Base-by-base conservation (phyloP, 2,113 vertebrate genomes). In the Aythya baeri region DNA sequence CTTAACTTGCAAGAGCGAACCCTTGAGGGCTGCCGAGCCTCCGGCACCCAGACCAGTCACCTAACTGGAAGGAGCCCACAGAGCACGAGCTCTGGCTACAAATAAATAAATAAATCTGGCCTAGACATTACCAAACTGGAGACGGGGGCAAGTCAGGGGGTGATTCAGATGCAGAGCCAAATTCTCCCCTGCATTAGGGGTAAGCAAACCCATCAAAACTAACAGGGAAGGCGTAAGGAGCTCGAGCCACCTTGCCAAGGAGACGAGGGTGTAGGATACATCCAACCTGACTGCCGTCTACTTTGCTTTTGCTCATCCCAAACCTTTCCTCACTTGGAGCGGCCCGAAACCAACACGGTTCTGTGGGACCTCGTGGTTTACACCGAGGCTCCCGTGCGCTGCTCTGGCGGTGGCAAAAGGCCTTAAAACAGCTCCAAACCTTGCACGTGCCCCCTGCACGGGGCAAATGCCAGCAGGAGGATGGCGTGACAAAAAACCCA, bases 401-500 rank as follows among this genome's bases (percentile, higher is more conserved):
- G 49, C 70, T 41, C 52, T 13, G 12, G 8, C 34, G 21, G 50
- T 1, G 0, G 44, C 58, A n/a, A 65, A 54, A 68, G 50, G 75
- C 36, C 43, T 27, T 27, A 9, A 8, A 49, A 44, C 32, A 29
- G 43, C 44, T 49, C 58, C n/a, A 22, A 31, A 38, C 34, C 3
- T 11, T 20, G 43, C 10, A 23, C 1, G 68, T 12, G 62, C 43
- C 67, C 46, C 3, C 54, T 8, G 34, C 79, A 2, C 0, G 2
- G 76, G 7, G 68, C 9, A 17, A 62, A 2, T 4, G 8, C 49
- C 82, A 38, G 17, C 74, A 27, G 44, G 8, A 72, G 74, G 52
- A 31, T n/a, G 1, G 68, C 0, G 29, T 20, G 2, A 4, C 0
- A 49, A 31, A 27, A 14, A 20, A 10, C 0, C 1, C 31, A 34